Percentiles rank a stretch among this genome's conserved stretches.
phyloP scores from a whole-genome alignment of 2,888 invertebrate species.

The Pristionchus fissidentatus region DNA sequence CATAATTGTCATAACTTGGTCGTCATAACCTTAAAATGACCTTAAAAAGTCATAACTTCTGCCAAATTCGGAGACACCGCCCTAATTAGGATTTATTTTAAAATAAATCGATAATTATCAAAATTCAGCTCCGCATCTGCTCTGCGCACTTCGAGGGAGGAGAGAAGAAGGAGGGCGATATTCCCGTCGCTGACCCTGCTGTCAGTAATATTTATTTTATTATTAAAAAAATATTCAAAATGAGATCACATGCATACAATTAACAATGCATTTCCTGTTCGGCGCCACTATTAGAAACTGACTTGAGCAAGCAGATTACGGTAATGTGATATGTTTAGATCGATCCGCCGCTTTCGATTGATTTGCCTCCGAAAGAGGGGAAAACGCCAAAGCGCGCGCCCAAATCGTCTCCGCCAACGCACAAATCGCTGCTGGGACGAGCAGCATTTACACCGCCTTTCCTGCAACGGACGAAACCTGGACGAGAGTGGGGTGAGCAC shows the following conservation, averaged over 20 bases:
- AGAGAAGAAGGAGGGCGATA: slow-evolving; percentile 77
- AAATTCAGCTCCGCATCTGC: slow-evolving; percentile 76
- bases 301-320: too few relatives aligned
- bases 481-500: slow-evolving; percentile 5
- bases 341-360: slow-evolving; percentile 76
- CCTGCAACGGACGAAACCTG: neutral
- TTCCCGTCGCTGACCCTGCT: slow-evolving; percentile 77
- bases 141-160: slow-evolving; percentile 77
- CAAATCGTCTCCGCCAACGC: slow-evolving; percentile 42
- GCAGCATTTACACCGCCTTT: slow-evolving; percentile 11
- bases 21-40: too few relatives aligned
- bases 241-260: neutral
- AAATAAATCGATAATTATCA: too few relatives aligned
- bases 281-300: too few relatives aligned
- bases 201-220: slow-evolving; percentile 54
- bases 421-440: slow-evolving; percentile 19
- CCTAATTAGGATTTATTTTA: too few relatives aligned
- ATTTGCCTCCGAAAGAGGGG: slow-evolving; percentile 76
- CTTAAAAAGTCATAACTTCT: too few relatives aligned
- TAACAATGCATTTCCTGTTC: too few relatives aligned
- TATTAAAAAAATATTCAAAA: neutral
- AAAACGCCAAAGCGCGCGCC: slow-evolving; percentile 61
- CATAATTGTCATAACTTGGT: too few relatives aligned
- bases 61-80: too few relatives aligned
- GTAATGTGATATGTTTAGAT: too few relatives aligned